phyloP scores from a whole-genome alignment of 1,140 invertebrate species.

The Holcopasites calliopsidis region DNA sequence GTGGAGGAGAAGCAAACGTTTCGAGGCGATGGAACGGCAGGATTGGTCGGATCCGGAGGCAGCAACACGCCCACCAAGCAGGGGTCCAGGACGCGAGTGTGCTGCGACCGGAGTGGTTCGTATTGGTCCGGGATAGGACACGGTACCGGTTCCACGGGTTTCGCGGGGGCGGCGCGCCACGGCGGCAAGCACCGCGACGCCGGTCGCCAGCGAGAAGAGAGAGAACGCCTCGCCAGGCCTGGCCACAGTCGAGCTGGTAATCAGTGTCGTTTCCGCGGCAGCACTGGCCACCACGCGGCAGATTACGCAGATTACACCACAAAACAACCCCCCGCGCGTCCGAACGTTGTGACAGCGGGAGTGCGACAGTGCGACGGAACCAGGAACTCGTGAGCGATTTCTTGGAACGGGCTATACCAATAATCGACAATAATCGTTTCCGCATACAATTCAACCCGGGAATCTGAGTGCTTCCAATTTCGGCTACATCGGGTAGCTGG shows the following conservation, averaged over 20 bases:
- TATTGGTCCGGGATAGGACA: constrained; percentile 64
- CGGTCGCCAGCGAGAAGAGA: constrained; percentile 44
- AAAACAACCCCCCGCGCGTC: not conserved
- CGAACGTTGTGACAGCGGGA: constrained; percentile 27
- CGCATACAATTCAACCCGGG: too few relatives aligned
- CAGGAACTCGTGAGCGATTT: not conserved
- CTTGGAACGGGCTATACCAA: too few relatives aligned
- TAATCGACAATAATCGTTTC: too few relatives aligned
- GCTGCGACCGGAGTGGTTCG: constrained; percentile 42
- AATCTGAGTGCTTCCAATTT: too few relatives aligned
- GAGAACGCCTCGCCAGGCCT: constrained; percentile 54
- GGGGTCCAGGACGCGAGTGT: constrained; percentile 54
- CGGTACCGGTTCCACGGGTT: constrained; percentile 68
- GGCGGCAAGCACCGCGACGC: constrained; percentile 54
- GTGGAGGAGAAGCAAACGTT: not conserved
- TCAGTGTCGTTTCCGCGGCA: constrained; percentile 79
- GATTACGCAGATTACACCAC: constrained; percentile 65
- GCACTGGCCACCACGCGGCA: constrained; percentile 73
- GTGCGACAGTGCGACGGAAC: constrained; percentile 26
- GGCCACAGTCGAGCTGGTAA: constrained; percentile 71
- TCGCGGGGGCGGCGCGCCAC: constrained; percentile 71
- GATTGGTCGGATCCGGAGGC: constrained; percentile 53
- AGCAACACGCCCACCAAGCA: constrained; percentile 57
- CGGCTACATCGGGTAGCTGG: too few relatives aligned
- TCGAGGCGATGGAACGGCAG: not conserved